Conservation (phyloP, 2,888 invertebrate species). For the Meliscaeva auricollis region DNA sequence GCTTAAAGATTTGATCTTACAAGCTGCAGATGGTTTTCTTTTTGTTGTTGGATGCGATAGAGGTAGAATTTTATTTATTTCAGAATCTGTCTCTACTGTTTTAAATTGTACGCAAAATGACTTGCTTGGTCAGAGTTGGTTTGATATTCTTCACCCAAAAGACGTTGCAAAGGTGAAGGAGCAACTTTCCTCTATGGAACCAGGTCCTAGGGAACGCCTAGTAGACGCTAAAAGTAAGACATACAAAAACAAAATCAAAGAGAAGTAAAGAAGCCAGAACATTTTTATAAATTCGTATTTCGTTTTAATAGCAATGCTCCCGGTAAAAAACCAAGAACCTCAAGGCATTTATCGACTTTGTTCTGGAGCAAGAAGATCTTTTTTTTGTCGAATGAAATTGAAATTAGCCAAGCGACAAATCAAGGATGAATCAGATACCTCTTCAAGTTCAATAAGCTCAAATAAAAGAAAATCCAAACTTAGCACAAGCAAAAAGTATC, state of each 20-base stretch:
- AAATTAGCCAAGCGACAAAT: constrained; percentile 86
- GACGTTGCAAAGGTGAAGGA: constrained; percentile 98
- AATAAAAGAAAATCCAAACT: constrained; percentile 88
- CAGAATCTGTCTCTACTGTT: constrained; percentile 93
- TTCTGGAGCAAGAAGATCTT: constrained; percentile 95
- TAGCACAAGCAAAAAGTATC: constrained; percentile 91
- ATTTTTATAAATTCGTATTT: neutral
- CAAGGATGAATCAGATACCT: constrained; percentile 88
- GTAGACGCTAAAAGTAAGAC: constrained; percentile 95
- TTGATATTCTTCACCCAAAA: constrained; percentile 97
- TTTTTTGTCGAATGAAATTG: constrained; percentile 97
- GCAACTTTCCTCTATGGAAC: constrained; percentile 95
- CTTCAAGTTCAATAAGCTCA: constrained; percentile 85
- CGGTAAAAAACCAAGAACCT: constrained; percentile 93
- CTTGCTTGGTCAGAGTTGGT: constrained; percentile 95
- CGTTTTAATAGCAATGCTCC: constrained; percentile 92
- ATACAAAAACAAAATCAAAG: neutral
- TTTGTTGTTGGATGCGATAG: constrained; percentile 97
- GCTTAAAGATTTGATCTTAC: constrained; percentile 92
- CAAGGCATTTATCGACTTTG: constrained; percentile 91
- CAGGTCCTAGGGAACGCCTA: constrained; percentile 93
- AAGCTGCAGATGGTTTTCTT: constrained; percentile 95
- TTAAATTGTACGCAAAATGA: constrained; percentile 94
- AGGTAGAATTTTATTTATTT: constrained; percentile 94
- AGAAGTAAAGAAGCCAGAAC: neutral